Evolutionary conservation across 1,140 invertebrate genomes (phyloP).

Genomic region (Bombus consobrinus): DNA sequence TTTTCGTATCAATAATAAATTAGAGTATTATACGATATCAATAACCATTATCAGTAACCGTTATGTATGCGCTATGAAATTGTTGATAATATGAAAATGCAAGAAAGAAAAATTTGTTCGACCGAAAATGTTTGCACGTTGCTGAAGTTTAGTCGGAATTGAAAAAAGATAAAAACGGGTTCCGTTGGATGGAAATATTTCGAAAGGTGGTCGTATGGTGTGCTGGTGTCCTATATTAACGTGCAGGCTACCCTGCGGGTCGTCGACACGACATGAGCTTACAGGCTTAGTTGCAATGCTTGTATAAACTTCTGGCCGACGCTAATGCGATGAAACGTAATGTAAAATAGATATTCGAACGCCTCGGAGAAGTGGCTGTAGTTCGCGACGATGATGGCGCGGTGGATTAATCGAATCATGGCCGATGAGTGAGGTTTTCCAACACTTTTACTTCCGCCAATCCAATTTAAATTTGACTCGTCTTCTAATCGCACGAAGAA

Average conservation of each 20-base stretch:
- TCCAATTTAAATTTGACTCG: background rate
- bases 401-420: background rate
- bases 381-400: background rate
- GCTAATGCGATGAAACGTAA: constrained; percentile 34
- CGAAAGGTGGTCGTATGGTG: background rate
- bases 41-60: too few relatives aligned
- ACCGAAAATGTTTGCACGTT: background rate
- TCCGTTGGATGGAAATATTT: background rate
- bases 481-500: background rate
- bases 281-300: constrained; percentile 36
- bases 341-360: constrained; percentile 38
- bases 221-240: constrained; percentile 34
- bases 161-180: background rate
- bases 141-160: background rate
- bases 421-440: background rate
- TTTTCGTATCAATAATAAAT: too few relatives aligned
- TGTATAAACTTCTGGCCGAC: constrained; percentile 35
- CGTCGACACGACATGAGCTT: constrained; percentile 29
- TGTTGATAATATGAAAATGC: too few relatives aligned
- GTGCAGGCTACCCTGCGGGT: constrained; percentile 20
- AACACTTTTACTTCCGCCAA: background rate
- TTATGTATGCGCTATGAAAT: too few relatives aligned
- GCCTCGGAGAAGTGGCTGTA: background rate
- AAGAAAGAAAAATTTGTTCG: background rate
- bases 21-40: too few relatives aligned